Base-by-base conservation (phyloP, 2,797 vertebrate genomes). In the Tapera naevia region DNA sequence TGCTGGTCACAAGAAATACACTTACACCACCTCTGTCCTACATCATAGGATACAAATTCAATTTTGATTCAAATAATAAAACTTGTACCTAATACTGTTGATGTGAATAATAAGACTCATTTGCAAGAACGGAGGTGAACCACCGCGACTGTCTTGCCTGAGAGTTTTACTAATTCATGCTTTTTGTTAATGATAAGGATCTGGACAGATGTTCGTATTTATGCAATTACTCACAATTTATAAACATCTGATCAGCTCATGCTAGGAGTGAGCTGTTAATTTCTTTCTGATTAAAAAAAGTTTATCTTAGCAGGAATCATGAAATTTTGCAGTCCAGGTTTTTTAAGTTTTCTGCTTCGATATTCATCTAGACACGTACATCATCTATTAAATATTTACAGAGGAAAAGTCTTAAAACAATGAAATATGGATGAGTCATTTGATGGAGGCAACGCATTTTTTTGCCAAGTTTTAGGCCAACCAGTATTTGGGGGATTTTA, bases 401-500 rank as follows among this genome's bases (percentile, higher is more conserved):
- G 57, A 93, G 57, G 60, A 89, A 93, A 73, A 37, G 64, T 93
- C 88, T 93, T 93, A 76, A 84, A 93, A 93, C 85, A 92, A 94
- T 94, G 81, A 96, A 95, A 93, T 87, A 94, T 80, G 72, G 88
- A 96, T 87, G 83, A 96, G 71, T 33, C 41, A 3, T 67, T 85
- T 41, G 53, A 76, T 88, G 54, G 60, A 88, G 62, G 50, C 27
- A 1, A 37, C 21, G 56, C 67, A 32, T 71, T 93, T 88, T 91
- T 53, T 80, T 85, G 86, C 88, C 86, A 86, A 65, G 61, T 79
- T 74, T 78, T 69, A 81, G 54, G 80, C 84, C 70, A 88, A 24
- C 33, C 0, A 0, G 48, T 61, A 62, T 66, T 84, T 58, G 45
- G 41, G 21, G 8, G 1, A 3, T 35, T 62, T 93, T 87, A 64